Evolutionary conservation across 2,888 invertebrate species (phyloP), one percentile per base, ranked within the genome.

Genomic region (Phaedon cochleariae): DNA sequence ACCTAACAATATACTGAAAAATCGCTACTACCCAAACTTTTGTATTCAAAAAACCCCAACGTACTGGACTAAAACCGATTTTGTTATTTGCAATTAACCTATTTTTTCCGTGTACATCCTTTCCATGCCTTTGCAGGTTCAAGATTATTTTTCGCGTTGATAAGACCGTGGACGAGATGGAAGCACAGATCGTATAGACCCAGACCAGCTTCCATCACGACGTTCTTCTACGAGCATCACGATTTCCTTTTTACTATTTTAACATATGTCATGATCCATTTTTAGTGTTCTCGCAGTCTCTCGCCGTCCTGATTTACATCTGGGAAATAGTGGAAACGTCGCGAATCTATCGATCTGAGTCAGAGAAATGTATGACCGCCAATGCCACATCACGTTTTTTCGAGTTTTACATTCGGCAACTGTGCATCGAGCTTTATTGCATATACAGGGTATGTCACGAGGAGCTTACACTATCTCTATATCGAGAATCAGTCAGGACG

Each of bases 211-310:
- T 77, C 77, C 71, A 78, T 79, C 79, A 79, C 79, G 79, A 78
- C 69, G 69, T 72, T 72, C 7, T 12, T 74, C 73, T 65, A 73
- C 77, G 78, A 75, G 76, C 48, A 70, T 75, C 79, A 78, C 79
- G 79, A 79, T 71, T 69, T 61, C 54, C 72, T 76, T 78, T 78
- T 79, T 79, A 73, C 68, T 64, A 71, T 77, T 77, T 77, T 75
- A 77, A 79, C 79, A 78, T 77, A 78, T 79, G 79, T 79, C 79
- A 78, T 79, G 79, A 75, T 77, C 76, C 76, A 77, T 77, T 79
- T 79, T 77, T 79, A 70, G 69, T 65, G 73, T 73, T 68, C 71
- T 62, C 21, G 26, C 29, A 55, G 41, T 57, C 55, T 62, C 4
- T 15, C 4, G 15, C 3, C 15, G 15, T 15, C 15, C 15, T 41